A percentile compares a stretch with the other conserved stretches of the same genome.
Conservation (phyloP, 2,113 vertebrate species). For the Columba livia region DNA sequence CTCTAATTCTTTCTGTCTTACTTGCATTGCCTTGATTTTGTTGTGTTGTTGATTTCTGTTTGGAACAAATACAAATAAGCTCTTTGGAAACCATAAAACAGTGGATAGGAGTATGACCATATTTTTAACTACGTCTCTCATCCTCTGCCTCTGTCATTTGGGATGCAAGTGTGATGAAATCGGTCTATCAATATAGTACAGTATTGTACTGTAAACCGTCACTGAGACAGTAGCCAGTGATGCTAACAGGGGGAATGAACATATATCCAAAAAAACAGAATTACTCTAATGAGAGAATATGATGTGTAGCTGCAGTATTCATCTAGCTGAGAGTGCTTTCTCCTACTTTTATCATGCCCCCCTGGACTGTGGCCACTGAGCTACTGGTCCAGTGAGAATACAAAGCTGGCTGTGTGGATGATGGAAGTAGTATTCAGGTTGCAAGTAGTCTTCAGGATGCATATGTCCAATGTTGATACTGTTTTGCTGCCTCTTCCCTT, state of each 20-base stretch:
- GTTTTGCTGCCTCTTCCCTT: background rate
- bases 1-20: background rate
- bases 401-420: background rate
- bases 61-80: background rate
- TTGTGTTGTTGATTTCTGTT: background rate
- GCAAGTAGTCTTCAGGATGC: background rate
- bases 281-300: rapidly evolving
- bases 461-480: background rate
- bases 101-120: background rate
- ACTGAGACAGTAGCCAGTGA: background rate
- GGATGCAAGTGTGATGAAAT: background rate
- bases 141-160: background rate
- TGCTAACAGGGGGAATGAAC: background rate
- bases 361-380: background rate
- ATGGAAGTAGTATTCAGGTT: background rate
- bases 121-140: background rate
- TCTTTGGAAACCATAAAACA: background rate
- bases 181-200: background rate
- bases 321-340: background rate
- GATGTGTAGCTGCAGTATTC: background rate
- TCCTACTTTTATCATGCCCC: background rate
- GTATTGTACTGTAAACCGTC: background rate
- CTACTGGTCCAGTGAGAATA: background rate
- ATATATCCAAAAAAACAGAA: background rate
- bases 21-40: background rate